Base-by-base conservation (phyloP, 2,888 invertebrate species). In the Malacosoma neustria region DNA sequence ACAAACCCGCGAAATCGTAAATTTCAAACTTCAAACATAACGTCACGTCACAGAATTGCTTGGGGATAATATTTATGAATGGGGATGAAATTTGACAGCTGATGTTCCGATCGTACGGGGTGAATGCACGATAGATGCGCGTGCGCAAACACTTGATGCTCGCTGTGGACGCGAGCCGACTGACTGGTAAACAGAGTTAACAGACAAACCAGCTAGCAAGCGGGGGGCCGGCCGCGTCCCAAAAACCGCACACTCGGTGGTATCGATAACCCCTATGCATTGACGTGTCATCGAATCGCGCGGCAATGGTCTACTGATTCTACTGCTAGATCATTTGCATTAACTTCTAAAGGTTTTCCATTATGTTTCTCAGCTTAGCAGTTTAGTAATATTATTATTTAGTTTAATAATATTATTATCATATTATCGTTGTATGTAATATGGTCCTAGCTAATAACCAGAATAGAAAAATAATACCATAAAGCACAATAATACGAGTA, bases 11-110 rank as follows among this genome's bases (percentile, higher is more conserved):
- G 50, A 58, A 57, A 57, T 51, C 49, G 37, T 38, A 11, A 22
- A n/a, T 13, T 11, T 31, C 13, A 12, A 12, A 13, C 11, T 12
- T 31, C 13, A n/a, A 11, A 31, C 31, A 11, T 31, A 7, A 12
- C 13, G 31, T 12, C 31, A 31, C 22, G 22, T 9, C 5, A 39
- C 30, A 47, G 35, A 37, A 34, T 39, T 34, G 36, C 14, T 39
- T 32, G 32, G 33, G 29, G 30, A 38, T 34, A 12, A 22, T 22
- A 9, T 22, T 9, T 5, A 29, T 34, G 13, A 29, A 34, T 29
- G 52, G 72, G 69, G 72, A 73, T 68, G 72, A 71, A 61, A 64
- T 57, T 67, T 81, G 76, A 81, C 84, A 81, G 81, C 64, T 72
- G 72, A 67, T 66, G 22, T 46, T 46, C 51, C 64, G 72, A 70